Conservation (phyloP, 2,113 vertebrate species). For the Oryzias melastigma region DNA sequence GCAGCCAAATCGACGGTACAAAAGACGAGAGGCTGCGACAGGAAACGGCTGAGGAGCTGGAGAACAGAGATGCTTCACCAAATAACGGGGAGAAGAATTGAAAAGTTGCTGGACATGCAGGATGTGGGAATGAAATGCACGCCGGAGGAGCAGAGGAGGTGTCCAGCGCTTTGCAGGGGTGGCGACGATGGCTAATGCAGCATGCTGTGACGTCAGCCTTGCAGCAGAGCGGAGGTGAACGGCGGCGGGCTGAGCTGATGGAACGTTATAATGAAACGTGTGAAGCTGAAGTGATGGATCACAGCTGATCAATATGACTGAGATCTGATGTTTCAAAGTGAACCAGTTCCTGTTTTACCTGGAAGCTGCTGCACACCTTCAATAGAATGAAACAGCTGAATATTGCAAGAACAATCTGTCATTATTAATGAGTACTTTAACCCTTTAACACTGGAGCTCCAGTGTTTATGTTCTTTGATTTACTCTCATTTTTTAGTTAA, state of each 20-base stretch:
- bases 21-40: conserved; percentile 46
- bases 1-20: conserved; percentile 57
- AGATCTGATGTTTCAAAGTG: background rate
- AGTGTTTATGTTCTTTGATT: too few species aligned
- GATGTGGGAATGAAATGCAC: conserved; percentile 10
- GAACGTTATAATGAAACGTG: conserved; percentile 51
- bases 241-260: conserved; percentile 65
- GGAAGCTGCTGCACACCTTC: conserved; percentile 17
- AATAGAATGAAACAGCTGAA: conserved; percentile 22
- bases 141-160: conserved; percentile 23
- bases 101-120: conserved; percentile 8
- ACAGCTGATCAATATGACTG: conserved; percentile 31
- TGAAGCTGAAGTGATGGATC: conserved; percentile 24
- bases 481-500: too few species aligned
- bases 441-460: too few species aligned
- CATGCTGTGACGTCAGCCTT: conserved; percentile 73
- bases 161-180: conserved; percentile 58
- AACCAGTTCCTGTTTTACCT: conserved; percentile 23
- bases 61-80: conserved; percentile 24
- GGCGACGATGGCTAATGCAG: conserved; percentile 69
- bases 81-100: conserved; percentile 24
- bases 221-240: conserved; percentile 67
- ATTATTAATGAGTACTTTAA: too few species aligned
- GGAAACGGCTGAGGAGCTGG: conserved; percentile 36
- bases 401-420: too few species aligned